Evolutionary conservation across 2,888 invertebrate genomes (phyloP).

Genomic region (Himalopsyche kuldschensis): DNA sequence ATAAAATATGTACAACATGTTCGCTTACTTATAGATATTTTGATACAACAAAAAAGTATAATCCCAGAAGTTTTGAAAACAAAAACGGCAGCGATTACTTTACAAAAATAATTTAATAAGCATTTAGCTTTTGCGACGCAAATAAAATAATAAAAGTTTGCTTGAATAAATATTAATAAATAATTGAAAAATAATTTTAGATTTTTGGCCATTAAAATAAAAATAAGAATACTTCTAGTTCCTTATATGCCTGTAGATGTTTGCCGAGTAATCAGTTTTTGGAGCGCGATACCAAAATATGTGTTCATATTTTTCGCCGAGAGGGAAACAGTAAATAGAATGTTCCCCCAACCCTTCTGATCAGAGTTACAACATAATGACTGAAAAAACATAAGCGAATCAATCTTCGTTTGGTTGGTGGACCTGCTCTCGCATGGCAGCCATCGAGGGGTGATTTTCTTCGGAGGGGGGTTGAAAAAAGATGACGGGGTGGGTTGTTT

Average conservation of each 20-base stretch:
- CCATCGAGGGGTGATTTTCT: background rate
- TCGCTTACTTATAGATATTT: too few relatives aligned
- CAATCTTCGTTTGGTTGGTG: slow-evolving; percentile 6
- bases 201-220: background rate
- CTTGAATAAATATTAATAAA: too few relatives aligned
- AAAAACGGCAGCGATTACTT: too few relatives aligned
- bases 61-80: too few relatives aligned
- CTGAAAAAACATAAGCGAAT: slow-evolving; percentile 7
- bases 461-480: background rate
- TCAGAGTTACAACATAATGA: slow-evolving; percentile 6
- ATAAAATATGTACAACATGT: too few relatives aligned
- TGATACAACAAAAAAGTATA: too few relatives aligned
- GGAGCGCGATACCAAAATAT: background rate
- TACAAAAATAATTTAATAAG: too few relatives aligned
- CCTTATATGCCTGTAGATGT: background rate
- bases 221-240: background rate
- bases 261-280: background rate
- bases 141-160: too few relatives aligned
- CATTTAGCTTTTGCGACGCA: too few relatives aligned
- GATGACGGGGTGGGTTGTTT: background rate
- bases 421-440: background rate
- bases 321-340: background rate
- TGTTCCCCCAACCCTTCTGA: background rate
- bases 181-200: too few relatives aligned
- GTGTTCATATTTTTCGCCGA: background rate